Evolutionary conservation across 2,888 invertebrate species (phyloP), one percentile per base, ranked within the genome.

Genomic region (Drosophila picticornis): DNA sequence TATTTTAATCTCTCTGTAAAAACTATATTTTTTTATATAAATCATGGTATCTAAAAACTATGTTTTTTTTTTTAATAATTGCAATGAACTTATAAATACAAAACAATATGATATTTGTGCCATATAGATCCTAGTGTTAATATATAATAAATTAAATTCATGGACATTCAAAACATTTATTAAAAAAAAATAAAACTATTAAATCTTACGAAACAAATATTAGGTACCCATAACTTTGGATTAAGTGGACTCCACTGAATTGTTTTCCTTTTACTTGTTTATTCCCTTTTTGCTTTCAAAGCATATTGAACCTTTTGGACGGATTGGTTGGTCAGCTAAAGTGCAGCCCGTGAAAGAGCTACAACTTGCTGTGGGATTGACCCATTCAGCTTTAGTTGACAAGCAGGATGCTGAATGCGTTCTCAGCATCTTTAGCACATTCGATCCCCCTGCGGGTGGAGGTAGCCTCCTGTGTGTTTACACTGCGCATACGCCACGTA

Each of bases 401-500:
- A 66, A 65, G 59, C 66, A 11, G 46, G 64, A 46, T 61, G 53
- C 61, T 58, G 68, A 66, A 67, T 77, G 81, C 67, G 65, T 63
- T 65, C 69, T 79, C 78, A 81, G 78, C 81, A 60, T 66, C 72
- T 77, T 75, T 70, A 64, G 48, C 48, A 63, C 38, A 76, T 53
- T 57, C 53, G 46, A 29, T n/a, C n/a, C 19, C 36, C 4, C 11
- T 43, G 19, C 36, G 58, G 53, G 9, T n/a, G 48, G 32, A 11
- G 27, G 29, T 31, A 10, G 52, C 34, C 31, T 60, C 50, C 29
- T 61, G 29, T 46, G 40, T 70, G 82, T 78, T 75, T 75, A 65
- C 72, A 57, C 66, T 82, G 65, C 60, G 53, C 68, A 82, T 82
- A 79, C 80, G 80, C 68, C 80, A 80, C 75, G 75, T 79, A 72